Conservation (phyloP, 2,797 vertebrate genomes). For the Trachops cirrhosus region DNA sequence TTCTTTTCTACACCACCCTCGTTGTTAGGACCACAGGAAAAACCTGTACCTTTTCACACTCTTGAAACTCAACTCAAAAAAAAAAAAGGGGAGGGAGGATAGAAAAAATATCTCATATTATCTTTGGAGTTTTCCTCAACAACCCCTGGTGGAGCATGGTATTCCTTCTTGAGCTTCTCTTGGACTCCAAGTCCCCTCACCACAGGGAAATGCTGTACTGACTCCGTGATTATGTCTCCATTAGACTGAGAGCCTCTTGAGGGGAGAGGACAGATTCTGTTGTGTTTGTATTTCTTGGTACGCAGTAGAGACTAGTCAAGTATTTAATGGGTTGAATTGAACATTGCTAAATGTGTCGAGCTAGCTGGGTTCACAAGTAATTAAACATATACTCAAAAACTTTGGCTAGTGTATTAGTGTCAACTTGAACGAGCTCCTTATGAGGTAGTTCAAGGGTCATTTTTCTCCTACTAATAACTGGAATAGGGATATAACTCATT, state of each 20-base stretch:
- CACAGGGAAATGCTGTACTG: neutral
- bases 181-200: neutral
- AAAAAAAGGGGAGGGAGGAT: too few species aligned
- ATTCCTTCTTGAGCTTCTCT: neutral
- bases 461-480: neutral
- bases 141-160: neutral
- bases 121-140: neutral
- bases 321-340: neutral
- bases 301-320: neutral
- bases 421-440: neutral
- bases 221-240: neutral
- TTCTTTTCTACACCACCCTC: neutral
- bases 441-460: conserved; percentile 1
- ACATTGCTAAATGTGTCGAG: neutral
- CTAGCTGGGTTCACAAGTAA: neutral
- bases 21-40: neutral
- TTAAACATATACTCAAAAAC: conserved; percentile 24
- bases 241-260: neutral
- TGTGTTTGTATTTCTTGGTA: neutral
- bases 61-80: neutral
- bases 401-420: neutral
- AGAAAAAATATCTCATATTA: neutral
- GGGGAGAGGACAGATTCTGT: neutral
- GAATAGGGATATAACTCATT: neutral
- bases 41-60: neutral